Conservation (phyloP, 2,113 vertebrate species). For the Ciconia boyciana region DNA sequence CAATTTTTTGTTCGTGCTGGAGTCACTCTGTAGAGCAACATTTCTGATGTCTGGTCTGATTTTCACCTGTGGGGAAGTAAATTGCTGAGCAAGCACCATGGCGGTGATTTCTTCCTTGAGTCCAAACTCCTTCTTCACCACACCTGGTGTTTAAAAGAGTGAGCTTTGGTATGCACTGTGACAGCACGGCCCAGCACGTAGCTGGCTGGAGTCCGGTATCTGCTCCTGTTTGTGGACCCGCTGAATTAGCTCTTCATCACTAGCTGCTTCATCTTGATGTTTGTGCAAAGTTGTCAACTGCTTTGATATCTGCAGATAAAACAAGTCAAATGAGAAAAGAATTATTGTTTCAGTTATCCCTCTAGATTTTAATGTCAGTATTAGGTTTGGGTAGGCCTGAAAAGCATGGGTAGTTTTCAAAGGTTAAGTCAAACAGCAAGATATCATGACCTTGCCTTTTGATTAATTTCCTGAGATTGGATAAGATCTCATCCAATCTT, state of each 20-base stretch:
- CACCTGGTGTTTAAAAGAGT: background rate
- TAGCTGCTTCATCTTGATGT: accelerated
- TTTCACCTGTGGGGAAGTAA: background rate
- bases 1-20: accelerated
- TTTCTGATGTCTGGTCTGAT: background rate
- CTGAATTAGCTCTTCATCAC: background rate
- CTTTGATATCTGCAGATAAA: background rate
- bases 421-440: background rate
- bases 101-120: background rate
- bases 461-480: background rate
- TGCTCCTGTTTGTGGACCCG: accelerated
- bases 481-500: background rate
- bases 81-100: background rate
- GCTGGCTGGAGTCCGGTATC: background rate
- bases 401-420: background rate
- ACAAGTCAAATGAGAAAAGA: background rate
- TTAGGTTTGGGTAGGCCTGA: background rate
- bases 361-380: background rate
- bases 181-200: accelerated
- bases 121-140: background rate
- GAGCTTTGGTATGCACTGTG: background rate
- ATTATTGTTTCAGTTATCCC: background rate
- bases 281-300: background rate
- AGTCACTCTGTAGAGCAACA: background rate
- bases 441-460: background rate